Evolutionary conservation across 2,113 vertebrate genomes (phyloP), one percentile per base, ranked within the genome.

Genomic region (Myotis yumanensis): DNA sequence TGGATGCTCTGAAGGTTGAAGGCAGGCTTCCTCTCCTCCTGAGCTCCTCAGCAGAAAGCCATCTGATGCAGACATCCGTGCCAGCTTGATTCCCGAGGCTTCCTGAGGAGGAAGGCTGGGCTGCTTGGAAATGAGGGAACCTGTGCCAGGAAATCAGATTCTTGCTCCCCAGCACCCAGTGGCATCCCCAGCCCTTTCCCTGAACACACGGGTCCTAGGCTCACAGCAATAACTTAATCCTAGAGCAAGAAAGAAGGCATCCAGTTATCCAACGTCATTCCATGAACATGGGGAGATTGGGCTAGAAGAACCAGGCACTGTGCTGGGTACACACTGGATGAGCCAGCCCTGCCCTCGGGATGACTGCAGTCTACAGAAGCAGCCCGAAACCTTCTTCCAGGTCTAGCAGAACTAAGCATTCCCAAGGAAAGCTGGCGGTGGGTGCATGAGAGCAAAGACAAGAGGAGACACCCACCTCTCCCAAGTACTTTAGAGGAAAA

Each of bases 291-390:
- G 0, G 8, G 11, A 68, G 35, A 9, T 4, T 15, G 52, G 40
- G 28, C 43, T 52, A 20, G 48, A 35, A 10, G 69, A 16, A n/a
- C 14, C n/a, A 30, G 11, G 40, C 3, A 4, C 40, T 7, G 43
- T 18, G 15, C 14, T 66, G 57, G 66, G 4, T 11, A 40, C 8
- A 64, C 11, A 37, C 7, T 5, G 7, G 15, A 25, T 7, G n/a
- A 25, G 4, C 25, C 25, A 0, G 16, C 32, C 7, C 2, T 12
- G 18, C 1, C 43, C 23, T 64, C 5, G 0, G 28, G 28, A 14
- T 7, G 25, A 30, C 11, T 46, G 37, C 30, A 23, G 32, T 9
- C 59, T 11, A 40, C 7, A 14, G 64, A 7, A 68, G 30, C 32
- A 68, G 32, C 64, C 64, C 3, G 7, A 30, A 32, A 8, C 3